A percentile compares a stretch with the other conserved stretches of the same genome.
Conservation (phyloP, 1,140 invertebrate genomes). For the Papilio helenus region DNA sequence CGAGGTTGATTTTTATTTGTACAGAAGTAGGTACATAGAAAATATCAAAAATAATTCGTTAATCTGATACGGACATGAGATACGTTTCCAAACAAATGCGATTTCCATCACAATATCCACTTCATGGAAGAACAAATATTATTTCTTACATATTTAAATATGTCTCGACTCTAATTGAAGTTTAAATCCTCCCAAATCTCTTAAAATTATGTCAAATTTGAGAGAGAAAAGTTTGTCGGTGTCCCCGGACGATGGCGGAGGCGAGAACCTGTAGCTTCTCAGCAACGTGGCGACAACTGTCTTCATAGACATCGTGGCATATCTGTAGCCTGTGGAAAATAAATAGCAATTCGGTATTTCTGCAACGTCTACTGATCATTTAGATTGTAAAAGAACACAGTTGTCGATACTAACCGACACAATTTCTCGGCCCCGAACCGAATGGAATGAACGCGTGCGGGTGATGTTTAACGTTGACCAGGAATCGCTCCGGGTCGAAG, state of each 20-base stretch:
- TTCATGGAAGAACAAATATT: background rate
- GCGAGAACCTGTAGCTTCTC: conserved; percentile 47
- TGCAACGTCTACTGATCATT: background rate
- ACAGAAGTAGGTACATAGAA: no score
- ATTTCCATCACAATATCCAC: background rate
- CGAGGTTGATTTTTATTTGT: no score
- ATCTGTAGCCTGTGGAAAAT: conserved; percentile 60
- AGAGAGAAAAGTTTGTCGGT: background rate
- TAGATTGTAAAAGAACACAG: background rate
- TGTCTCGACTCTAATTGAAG: background rate
- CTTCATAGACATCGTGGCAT: conserved; percentile 72
- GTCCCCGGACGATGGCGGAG: background rate
- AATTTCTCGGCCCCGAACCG: conserved; percentile 84
- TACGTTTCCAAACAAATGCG: background rate
- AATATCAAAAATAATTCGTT: no score
- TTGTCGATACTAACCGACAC: conserved; percentile 73
- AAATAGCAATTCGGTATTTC: background rate
- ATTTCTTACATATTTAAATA: background rate
- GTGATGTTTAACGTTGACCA: conserved; percentile 73
- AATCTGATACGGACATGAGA: no score
- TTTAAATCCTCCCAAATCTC: background rate
- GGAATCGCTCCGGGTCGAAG: conserved; percentile 87
- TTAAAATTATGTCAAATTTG: conserved; percentile 9
- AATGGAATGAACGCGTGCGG: conserved; percentile 84
- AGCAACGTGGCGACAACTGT: conserved; percentile 58